Evolutionary conservation across 2,888 invertebrate species (phyloP).

Genomic region (Ichneumoninae sp.): DNA sequence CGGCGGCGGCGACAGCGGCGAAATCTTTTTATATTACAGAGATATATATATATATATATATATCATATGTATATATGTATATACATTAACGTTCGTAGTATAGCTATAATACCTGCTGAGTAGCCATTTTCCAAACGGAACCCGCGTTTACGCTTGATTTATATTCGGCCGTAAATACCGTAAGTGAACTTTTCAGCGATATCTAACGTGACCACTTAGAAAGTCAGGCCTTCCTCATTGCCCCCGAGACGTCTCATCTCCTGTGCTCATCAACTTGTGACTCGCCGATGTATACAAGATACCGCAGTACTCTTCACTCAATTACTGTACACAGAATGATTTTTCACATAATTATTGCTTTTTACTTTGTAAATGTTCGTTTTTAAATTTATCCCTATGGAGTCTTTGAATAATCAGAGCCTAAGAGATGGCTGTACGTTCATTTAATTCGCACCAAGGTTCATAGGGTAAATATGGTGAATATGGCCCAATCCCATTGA

Average conservation of each 20-base stretch:
- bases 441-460: too few relatives aligned
- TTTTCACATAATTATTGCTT: background rate
- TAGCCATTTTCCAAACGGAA: constrained; percentile 63
- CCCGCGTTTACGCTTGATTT: constrained; percentile 64
- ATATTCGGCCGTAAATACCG: constrained; percentile 65
- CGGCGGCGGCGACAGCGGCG: too few relatives aligned
- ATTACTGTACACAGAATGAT: background rate
- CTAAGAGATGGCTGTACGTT: background rate
- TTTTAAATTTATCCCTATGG: background rate
- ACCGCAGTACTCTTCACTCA: background rate
- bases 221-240: constrained; percentile 52
- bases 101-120: constrained; percentile 56
- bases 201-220: constrained; percentile 65
- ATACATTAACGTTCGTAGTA: background rate
- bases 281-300: constrained; percentile 9
- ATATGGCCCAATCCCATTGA: too few relatives aligned
- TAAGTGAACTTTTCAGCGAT: constrained; percentile 67
- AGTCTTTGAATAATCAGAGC: background rate
- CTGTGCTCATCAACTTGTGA: constrained; percentile 53
- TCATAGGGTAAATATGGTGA: too few relatives aligned
- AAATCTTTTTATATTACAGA: too few relatives aligned
- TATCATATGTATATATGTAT: background rate
- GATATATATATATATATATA: too few relatives aligned
- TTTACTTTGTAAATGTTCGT: background rate
- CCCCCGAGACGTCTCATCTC: constrained; percentile 42